These are phyloP conservation scores for western clawed frog (Xenopus tropicalis) DNA, from an alignment of 2,113 vertebrate species.

Conservation along the genomic window DNA sequence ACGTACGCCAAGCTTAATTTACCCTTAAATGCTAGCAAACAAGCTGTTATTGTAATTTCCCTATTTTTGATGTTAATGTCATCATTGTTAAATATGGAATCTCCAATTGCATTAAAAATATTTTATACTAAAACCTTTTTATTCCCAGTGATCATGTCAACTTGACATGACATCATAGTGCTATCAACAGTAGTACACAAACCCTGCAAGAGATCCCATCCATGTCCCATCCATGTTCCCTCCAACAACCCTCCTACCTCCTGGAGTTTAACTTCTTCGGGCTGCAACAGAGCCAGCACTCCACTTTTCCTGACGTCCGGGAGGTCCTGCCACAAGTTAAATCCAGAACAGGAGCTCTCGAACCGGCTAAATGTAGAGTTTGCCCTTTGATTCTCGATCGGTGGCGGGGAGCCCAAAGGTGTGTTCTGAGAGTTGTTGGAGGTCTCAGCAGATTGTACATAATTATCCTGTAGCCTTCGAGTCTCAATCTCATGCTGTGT, in stretches of 20 bases:
- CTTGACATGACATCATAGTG: no score
- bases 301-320: slow-evolving; percentile 80
- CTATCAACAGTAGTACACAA: no score
- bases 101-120: no score
- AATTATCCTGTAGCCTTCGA: slow-evolving; percentile 76
- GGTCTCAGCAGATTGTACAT: slow-evolving; percentile 49
- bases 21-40: no score
- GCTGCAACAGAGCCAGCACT: slow-evolving; percentile 74
- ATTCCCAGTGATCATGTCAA: no score
- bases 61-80: no score
- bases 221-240: no score
- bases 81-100: no score
- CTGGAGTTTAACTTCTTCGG: slow-evolving; percentile 84
- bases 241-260: slow-evolving; percentile 68
- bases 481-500: slow-evolving; percentile 90
- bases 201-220: no score
- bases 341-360: slow-evolving; percentile 69
- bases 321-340: slow-evolving; percentile 93
- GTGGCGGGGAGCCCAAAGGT: slow-evolving; percentile 58
- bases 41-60: no score
- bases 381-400: slow-evolving; percentile 53
- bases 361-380: slow-evolving; percentile 69
- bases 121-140: no score
- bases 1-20: no score
- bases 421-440: slow-evolving; percentile 53